These are phyloP conservation scores for Falco punctatus DNA, from an alignment of 2,113 vertebrate species.

Conservation along the genomic window DNA sequence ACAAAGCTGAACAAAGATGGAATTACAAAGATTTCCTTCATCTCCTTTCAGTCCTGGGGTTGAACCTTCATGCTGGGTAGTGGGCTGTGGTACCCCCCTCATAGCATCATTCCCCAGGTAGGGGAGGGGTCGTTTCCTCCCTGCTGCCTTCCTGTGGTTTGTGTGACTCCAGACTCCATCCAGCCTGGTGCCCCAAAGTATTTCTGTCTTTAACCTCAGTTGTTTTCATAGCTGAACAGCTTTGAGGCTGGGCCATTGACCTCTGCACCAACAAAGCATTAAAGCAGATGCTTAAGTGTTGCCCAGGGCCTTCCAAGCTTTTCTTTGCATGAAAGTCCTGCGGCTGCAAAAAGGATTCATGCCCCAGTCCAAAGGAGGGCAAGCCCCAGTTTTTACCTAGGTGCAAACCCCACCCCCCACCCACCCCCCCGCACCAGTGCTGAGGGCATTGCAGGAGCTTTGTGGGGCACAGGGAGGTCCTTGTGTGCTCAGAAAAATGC, in stretches of 20 bases:
- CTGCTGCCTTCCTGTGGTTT: not conserved
- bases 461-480: not conserved
- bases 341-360: not conserved
- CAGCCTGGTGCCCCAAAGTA: not conserved
- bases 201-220: not conserved
- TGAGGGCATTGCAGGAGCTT: not conserved
- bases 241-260: not conserved
- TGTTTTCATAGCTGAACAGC: not conserved
- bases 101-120: not conserved
- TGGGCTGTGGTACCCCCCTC: not conserved
- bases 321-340: not conserved
- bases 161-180: not conserved
- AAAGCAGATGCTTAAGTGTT: not conserved
- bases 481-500: not conserved
- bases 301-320: not conserved
- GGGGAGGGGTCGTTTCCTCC: not conserved
- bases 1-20: not conserved
- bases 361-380: not conserved
- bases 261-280: not conserved
- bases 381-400: not conserved
- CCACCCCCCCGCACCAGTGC: not conserved
- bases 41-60: not conserved
- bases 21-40: not conserved
- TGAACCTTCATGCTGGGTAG: rapidly evolving
- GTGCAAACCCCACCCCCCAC: rapidly evolving